These are phyloP conservation scores for Tribolium castaneum DNA, from an alignment of 1,140 invertebrate species.

Conservation along the genomic window DNA sequence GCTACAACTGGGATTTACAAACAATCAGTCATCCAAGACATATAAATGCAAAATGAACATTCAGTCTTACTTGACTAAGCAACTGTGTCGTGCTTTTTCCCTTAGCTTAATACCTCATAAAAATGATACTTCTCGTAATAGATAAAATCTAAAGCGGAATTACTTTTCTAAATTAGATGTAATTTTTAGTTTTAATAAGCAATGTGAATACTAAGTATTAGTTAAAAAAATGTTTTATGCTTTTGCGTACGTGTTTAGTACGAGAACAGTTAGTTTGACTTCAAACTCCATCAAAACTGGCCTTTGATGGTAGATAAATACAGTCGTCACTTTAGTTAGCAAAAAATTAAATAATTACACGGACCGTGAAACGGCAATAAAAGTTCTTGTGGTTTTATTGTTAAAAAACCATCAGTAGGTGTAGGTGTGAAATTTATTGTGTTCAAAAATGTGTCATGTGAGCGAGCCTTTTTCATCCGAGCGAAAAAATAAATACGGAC, in stretches of 20 bases:
- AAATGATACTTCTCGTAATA: no score
- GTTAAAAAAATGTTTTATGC: no score
- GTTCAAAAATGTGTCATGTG: neutral
- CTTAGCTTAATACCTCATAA: neutral
- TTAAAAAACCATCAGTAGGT: neutral
- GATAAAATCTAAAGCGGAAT: no score
- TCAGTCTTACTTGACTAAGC: neutral
- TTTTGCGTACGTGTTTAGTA: no score
- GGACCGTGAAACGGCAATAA: neutral
- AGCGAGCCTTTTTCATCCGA: slow-evolving; percentile 4
- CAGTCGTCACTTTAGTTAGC: no score
- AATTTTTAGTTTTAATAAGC: no score
- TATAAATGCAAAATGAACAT: neutral
- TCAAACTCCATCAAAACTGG: no score
- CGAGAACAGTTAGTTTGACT: no score
- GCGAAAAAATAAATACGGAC: slow-evolving; percentile 18
- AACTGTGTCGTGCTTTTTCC: neutral
- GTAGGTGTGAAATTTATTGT: neutral
- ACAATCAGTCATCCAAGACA: neutral
- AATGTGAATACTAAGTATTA: no score
- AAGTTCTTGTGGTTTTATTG: neutral
- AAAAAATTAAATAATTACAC: neutral
- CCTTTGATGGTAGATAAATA: no score
- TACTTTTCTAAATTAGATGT: no score
- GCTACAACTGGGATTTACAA: neutral